Conservation (phyloP, 2,888 invertebrate genomes). For the Drosophila austrosaltans region DNA sequence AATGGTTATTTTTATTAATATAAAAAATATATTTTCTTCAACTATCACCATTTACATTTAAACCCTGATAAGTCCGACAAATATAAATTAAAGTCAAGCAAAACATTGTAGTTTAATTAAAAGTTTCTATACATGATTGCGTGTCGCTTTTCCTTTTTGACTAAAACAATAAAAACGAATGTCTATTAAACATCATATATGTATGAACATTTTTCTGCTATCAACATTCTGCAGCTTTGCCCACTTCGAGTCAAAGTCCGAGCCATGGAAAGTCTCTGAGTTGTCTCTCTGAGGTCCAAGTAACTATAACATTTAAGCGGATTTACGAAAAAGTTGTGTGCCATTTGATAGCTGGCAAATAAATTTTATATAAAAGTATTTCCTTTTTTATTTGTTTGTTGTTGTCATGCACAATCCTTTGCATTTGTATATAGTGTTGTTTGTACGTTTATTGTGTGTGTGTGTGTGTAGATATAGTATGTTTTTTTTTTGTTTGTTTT, state of each 20-base stretch:
- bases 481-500: constrained; percentile 51
- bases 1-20: no score
- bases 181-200: constrained; percentile 53
- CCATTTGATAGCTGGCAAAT: constrained; percentile 64
- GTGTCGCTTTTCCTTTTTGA: neutral
- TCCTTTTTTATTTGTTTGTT: constrained; percentile 26
- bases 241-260: constrained; percentile 2
- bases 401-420: neutral
- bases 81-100: neutral
- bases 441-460: neutral
- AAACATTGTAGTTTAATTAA: constrained; percentile 4
- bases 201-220: constrained; percentile 41
- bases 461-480: neutral
- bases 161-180: constrained; percentile 61
- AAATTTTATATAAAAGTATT: constrained; percentile 29
- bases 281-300: constrained; percentile 45
- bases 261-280: constrained; percentile 13
- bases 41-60: neutral
- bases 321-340: constrained; percentile 70
- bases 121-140: neutral
- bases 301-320: constrained; percentile 82
- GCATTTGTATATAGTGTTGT: neutral
- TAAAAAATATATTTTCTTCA: neutral
- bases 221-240: constrained; percentile 65
- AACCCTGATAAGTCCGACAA: no score